Evolutionary conservation across 2,888 invertebrate genomes (phyloP), one percentile per base, ranked within the genome.

Genomic region (Cryptops parisi): DNA sequence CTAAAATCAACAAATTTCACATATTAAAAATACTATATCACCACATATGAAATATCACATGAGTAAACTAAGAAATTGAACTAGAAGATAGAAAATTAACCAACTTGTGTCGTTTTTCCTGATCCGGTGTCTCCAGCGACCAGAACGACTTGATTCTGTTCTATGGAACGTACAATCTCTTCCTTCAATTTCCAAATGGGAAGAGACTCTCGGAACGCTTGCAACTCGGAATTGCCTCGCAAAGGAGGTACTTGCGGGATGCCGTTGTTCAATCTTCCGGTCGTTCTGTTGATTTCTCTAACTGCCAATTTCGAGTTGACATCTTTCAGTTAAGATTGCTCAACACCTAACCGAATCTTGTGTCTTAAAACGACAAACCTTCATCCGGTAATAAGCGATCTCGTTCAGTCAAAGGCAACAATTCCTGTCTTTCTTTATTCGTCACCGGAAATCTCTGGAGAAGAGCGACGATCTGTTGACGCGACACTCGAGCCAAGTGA

Each of bases 91-190:
- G 1, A 22, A 47, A 9, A 19, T 22, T 45, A 54, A 61, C n/a
- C n/a, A n/a, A 76, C 75, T 75, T 94, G 94, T 0, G 94, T 94
- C 0, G 93, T 91, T 74, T 94, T 94, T 1, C 94, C 94, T 52
- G 85, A 87, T 0, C 93, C 94, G 0, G 94, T 93, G 61, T 89
- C 87, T 0, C 74, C 74, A 38, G 67, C 64, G 22, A 90, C 76
- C 12, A 75, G 62, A 2, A 70, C 64, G 53, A 81, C 79, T 73
- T 82, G 78, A 64, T 83, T 79, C 19, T 74, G 71, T 48, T 74
- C 70, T 47, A 86, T 76, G 2, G 77, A 74, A 55, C 79, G 74
- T 5, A 86, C 67, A 48, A 90, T 78, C 24, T 79, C 75, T 3
- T 79, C 75, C 47, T 76, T 73, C 60, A 80, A 76, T 40, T 75